Percentiles rank a stretch among this genome's conserved stretches.
phyloP scores from a whole-genome alignment of 2,888 invertebrate species.

The Falcaria lacertinaria region DNA sequence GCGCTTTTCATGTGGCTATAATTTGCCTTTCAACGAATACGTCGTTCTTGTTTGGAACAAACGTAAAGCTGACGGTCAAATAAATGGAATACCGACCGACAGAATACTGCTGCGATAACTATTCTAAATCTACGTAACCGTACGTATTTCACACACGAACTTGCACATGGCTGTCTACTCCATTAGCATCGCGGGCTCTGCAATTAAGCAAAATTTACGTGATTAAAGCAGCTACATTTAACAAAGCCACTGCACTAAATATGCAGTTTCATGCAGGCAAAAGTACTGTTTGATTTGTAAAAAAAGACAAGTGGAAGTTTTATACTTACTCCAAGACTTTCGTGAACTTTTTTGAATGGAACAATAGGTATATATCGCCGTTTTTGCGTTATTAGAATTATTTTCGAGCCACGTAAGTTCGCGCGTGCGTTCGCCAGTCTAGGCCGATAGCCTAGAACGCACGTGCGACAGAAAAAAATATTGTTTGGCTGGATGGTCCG shows the following conservation, averaged over 20 bases:
- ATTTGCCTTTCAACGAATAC: constrained; percentile 15
- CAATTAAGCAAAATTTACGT: background rate
- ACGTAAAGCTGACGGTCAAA: constrained; percentile 16
- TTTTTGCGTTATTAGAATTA: no score
- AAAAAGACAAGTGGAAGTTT: no score
- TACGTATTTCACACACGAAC: background rate
- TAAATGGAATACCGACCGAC: constrained; percentile 14
- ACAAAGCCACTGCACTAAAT: background rate
- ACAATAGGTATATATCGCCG: no score
- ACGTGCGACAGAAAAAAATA: no score
- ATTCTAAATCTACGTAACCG: constrained; percentile 1
- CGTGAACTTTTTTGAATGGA: no score
- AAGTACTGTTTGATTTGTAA: background rate
- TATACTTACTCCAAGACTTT: no score
- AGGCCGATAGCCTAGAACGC: no score
- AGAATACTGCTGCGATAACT: constrained; percentile 7
- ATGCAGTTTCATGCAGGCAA: background rate
- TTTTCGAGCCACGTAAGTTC: no score
- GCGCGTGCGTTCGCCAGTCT: no score
- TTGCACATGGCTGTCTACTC: background rate
- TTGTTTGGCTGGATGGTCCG: no score
- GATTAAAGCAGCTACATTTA: background rate
- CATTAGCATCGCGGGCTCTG: background rate
- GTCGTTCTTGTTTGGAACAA: constrained; percentile 20
- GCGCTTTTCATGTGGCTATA: constrained; percentile 15